Evolutionary conservation across 2,888 invertebrate species (phyloP).

Genomic region (Microplitis deprimator): DNA sequence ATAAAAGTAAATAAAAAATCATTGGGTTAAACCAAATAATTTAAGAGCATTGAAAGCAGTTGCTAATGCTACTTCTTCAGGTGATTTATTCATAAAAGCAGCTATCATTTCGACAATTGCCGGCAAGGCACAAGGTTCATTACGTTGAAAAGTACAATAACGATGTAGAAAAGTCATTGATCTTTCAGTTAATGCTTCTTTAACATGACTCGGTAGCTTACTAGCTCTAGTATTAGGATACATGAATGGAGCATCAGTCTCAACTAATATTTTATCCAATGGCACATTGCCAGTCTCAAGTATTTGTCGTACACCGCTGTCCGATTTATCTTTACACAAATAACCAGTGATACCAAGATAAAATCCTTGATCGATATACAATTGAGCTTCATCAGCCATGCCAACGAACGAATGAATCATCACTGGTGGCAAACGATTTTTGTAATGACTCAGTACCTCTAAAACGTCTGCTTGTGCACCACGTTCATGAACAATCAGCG

Average conservation of each 20-base stretch:
- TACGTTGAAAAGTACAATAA: slow-evolving; percentile 95
- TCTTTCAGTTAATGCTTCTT: slow-evolving; percentile 88
- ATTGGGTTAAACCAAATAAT: slow-evolving; percentile 88
- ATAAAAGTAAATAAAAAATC: slow-evolving; percentile 67
- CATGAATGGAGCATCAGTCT: slow-evolving; percentile 97
- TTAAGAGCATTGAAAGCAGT: slow-evolving; percentile 94
- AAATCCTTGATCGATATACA: slow-evolving; percentile 88
- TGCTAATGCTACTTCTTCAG: slow-evolving; percentile 91
- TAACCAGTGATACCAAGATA: slow-evolving; percentile 90
- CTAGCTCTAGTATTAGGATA: slow-evolving; percentile 95
- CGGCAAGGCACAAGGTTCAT: slow-evolving; percentile 95
- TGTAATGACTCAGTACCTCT: slow-evolving; percentile 77
- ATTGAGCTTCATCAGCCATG: slow-evolving; percentile 85
- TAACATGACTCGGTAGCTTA: slow-evolving; percentile 89
- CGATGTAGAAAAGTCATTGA: slow-evolving; percentile 87
- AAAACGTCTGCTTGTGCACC: slow-evolving; percentile 91
- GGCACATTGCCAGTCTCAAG: slow-evolving; percentile 87
- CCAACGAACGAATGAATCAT: slow-evolving; percentile 95
- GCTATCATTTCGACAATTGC: slow-evolving; percentile 95
- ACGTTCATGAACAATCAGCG: slow-evolving; percentile 91
- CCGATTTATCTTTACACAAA: slow-evolving; percentile 92
- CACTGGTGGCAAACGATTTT: slow-evolving; percentile 81
- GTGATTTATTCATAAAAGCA: slow-evolving; percentile 88
- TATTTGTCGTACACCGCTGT: slow-evolving; percentile 88
- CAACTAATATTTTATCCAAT: slow-evolving; percentile 87